Conservation (phyloP, 2,797 vertebrate species). For the Gobionotothen gibberifrons region DNA sequence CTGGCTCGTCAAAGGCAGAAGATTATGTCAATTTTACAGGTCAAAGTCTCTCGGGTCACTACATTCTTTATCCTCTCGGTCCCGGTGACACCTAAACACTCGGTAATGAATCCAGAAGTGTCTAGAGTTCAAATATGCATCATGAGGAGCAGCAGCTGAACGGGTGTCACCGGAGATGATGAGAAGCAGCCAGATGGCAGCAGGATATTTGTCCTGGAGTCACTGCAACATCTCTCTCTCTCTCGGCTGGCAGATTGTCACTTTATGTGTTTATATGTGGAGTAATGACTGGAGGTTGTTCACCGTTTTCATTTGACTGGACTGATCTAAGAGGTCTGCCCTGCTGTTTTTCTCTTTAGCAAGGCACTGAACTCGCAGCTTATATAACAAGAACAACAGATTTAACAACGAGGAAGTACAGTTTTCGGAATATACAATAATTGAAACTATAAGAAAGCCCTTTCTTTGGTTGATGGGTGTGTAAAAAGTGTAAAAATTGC, state of each 20-base stretch:
- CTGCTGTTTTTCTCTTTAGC: conserved; percentile 4
- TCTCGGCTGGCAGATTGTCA: conserved; percentile 46
- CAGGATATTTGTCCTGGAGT: conserved; percentile 48
- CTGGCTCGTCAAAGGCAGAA: conserved; percentile 77
- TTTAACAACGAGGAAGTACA: conserved; percentile 13
- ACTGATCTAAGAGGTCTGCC: conserved; percentile 8
- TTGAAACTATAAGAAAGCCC: not conserved
- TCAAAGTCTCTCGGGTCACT: conserved; percentile 74
- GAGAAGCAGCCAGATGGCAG: conserved; percentile 65
- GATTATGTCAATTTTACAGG: conserved; percentile 84
- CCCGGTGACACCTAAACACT: conserved; percentile 64
- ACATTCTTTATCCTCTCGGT: conserved; percentile 56
- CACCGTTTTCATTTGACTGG: conserved; percentile 28
- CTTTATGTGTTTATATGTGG: conserved; percentile 46
- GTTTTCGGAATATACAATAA: not conserved
- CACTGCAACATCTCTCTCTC: conserved; percentile 39
- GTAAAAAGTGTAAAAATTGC: too few relatives aligned
- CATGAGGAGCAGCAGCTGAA: conserved; percentile 46
- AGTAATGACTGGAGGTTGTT: conserved; percentile 47
- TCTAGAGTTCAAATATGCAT: conserved; percentile 62
- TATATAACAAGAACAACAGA: conserved; percentile 16
- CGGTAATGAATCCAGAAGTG: conserved; percentile 71
- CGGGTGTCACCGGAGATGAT: conserved; percentile 45
- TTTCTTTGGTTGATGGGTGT: too few relatives aligned
- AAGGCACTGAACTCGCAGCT: not conserved